Evolutionary conservation across 2,113 vertebrate genomes (phyloP), one percentile per base, ranked within the genome.

Genomic region (Hydrolagus affinis): DNA sequence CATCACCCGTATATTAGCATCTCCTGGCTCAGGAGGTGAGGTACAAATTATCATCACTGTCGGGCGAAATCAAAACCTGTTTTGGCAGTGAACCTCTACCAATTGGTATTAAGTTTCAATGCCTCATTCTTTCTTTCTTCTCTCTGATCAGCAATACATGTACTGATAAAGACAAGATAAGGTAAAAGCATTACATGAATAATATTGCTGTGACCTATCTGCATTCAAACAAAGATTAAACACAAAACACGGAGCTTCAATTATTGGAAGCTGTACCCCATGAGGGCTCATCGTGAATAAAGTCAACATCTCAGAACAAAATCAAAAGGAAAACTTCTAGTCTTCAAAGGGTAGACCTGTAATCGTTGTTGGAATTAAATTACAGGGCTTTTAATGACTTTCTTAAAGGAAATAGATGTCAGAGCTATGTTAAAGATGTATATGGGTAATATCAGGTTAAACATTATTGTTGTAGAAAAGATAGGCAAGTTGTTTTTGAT

Each of bases 181-280:
- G 64, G 10, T 59, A 59, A 78, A 30, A 86, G 71, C 85, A 76
- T 86, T 85, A 75, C 85, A 86, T 66, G 60, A 86, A 76, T 86
- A 6, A 85, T 71, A 85, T 85, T 85, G 83, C 19, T 17, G 21
- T 85, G 71, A 85, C 85, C 85, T 64, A 73, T 62, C 70, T 60
- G 64, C 71, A 75, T 86, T 62, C 70, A 64, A 86, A 86, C 85
- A 86, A 86, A 86, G 85, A 86, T 86, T 60, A 86, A 76, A 64
- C 69, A 68, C 57, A 83, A 66, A 32, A 66, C 19, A 28, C 30
- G 62, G 9, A 30, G 78, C 62, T 83, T 17, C 23, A 72, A 68
- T 75, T 66, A 75, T 56, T 75, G 85, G 73, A 86, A 44, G 64
- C 59, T 66, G 0, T 12, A 66, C 60, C 28, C 19, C 28, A 76